Evolutionary conservation across 2,797 vertebrate genomes (phyloP).

Genomic region (Scyliorhinus canicula): DNA sequence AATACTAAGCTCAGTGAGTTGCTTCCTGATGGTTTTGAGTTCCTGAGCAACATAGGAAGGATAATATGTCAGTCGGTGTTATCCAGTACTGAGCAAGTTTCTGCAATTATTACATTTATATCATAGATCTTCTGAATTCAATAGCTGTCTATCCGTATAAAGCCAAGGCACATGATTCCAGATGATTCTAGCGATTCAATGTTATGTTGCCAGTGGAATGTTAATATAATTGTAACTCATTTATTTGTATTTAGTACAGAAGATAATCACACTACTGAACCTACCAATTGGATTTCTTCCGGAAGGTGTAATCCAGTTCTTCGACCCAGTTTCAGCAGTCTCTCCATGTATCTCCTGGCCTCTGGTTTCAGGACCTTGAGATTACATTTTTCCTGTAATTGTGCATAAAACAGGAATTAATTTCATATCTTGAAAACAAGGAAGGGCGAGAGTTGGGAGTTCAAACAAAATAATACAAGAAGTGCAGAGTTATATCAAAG

Average conservation of each 20-base stretch:
- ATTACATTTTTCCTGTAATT: slow-evolving; percentile 66
- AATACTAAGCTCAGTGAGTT: slow-evolving; percentile 79
- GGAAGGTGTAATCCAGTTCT: slow-evolving; percentile 84
- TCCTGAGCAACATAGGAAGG: slow-evolving; percentile 56
- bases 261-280: slow-evolving; percentile 41
- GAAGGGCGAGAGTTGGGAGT: not conserved
- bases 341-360: slow-evolving; percentile 75
- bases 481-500: not conserved
- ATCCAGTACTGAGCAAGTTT: not conserved
- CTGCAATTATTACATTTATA: not conserved
- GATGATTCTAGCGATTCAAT: not conserved
- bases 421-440: not conserved
- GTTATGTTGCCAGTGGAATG: not conserved
- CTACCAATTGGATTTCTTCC: slow-evolving; percentile 73
- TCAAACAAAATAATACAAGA: not conserved
- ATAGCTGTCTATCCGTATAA: not conserved
- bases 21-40: slow-evolving; percentile 79
- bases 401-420: slow-evolving; percentile 38
- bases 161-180: not conserved
- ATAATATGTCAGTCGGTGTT: not conserved
- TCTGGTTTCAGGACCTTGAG: slow-evolving; percentile 64
- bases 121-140: not conserved
- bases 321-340: slow-evolving; percentile 75
- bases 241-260: not conserved
- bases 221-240: not conserved